Base-by-base conservation (phyloP, 2,888 invertebrate species). In the Synergus gifuensis region DNA sequence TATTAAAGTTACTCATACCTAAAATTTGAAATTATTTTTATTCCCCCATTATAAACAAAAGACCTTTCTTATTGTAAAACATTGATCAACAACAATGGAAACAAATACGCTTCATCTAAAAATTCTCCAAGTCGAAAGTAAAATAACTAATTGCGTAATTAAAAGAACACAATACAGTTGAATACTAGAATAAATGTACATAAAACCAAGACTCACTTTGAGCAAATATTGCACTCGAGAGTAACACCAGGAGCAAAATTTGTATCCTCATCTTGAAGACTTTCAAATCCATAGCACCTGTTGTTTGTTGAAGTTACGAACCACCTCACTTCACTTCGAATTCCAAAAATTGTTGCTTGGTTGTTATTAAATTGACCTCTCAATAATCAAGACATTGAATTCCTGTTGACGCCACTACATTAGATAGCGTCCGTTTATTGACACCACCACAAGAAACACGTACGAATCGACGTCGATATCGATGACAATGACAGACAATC, bases 391-490 rank as follows among this genome's bases (percentile, higher is more conserved):
- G 18, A 28, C 22, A n/a, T 64, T 40, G 36, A 40, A 16, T n/a
- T 54, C 16, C 16, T 4, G n/a, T 36, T 54, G 16, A 54, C n/a
- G 16, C 69, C n/a, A 36, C 66, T 18, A 46, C 46, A 69, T 49
- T 11, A 2, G 28, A 69, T 22, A 69, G 22, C 46, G 22, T 67
- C 46, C 18, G n/a, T 36, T 54, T 73, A 28, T 73, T 73, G 40
- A 49, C 73, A 73, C 36, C 49, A 54, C 69, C n/a, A 28, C 73
- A n/a, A 36, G 67, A 73, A 73, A 73, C 73, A 73, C 73, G 36
- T 73, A 54, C 36, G 73, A 73, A 73, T 73, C 36, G 28, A 28
- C 28, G 28, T 28, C 28, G 28, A 28, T 3, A 3, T 28, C 28
- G 28, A 28, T 28, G 28, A 28, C 28, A 28, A 28, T 28, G 28